These are phyloP conservation scores for Gobius niger DNA, from an alignment of 2,113 vertebrate species.

Conservation along the genomic window DNA sequence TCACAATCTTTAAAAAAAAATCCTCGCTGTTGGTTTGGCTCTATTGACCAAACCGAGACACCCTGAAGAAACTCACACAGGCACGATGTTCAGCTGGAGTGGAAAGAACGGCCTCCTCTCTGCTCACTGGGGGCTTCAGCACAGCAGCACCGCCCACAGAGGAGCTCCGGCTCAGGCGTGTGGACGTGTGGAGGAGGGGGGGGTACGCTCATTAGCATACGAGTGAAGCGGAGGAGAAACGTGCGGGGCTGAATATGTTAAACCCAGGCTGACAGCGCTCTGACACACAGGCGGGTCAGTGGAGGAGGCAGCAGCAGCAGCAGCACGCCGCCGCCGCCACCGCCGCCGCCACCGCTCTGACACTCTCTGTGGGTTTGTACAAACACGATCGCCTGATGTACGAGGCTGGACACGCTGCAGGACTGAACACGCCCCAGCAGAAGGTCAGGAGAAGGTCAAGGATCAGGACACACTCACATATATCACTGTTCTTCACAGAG, in stretches of 20 bases:
- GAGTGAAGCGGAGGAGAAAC: slow-evolving; percentile 80
- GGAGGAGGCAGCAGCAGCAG: slow-evolving; percentile 64
- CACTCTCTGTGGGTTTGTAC: slow-evolving; percentile 27
- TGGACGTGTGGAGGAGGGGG: slow-evolving; percentile 42
- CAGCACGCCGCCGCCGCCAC: too few relatives aligned
- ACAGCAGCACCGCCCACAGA: slow-evolving; percentile 64
- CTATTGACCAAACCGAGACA: not conserved
- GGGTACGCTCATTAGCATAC: slow-evolving; percentile 73
- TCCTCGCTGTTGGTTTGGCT: not conserved
- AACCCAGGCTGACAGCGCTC: slow-evolving; percentile 71
- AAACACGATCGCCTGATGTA: slow-evolving; percentile 66
- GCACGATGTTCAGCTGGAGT: slow-evolving; percentile 18
- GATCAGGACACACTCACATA: too few relatives aligned
- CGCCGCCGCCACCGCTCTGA: too few relatives aligned
- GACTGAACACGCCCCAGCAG: too few relatives aligned
- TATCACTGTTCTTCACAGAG: too few relatives aligned
- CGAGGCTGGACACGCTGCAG: slow-evolving; percentile 18
- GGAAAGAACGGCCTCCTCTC: slow-evolving; percentile 42
- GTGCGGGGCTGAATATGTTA: slow-evolving; percentile 78
- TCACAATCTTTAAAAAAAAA: not conserved
- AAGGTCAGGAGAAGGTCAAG: too few relatives aligned
- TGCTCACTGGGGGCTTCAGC: slow-evolving; percentile 69
- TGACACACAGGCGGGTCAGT: slow-evolving; percentile 61
- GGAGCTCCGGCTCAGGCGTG: slow-evolving; percentile 44
- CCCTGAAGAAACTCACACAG: not conserved